phyloP scores from a whole-genome alignment of 2,797 vertebrate genomes.

The Neosilurus hyrtlii region DNA sequence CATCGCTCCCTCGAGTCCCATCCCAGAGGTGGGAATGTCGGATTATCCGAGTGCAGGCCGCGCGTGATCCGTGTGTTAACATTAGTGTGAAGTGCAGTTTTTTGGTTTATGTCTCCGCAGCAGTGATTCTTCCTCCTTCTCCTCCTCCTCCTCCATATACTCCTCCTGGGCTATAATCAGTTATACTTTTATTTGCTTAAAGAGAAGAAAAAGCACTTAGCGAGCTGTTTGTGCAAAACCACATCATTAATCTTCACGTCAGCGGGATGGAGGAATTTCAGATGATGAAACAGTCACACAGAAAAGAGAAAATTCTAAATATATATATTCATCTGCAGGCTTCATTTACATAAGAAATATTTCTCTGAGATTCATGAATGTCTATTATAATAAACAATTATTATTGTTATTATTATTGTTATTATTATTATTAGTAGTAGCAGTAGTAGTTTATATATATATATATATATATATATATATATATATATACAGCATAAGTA shows the following conservation, averaged over 20 bases:
- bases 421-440: background rate
- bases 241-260: constrained; percentile 34
- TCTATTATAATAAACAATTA: too few relatives aligned
- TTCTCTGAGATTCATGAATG: background rate
- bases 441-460: too few relatives aligned
- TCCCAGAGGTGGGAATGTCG: constrained; percentile 24
- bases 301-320: background rate
- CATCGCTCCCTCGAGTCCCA: background rate
- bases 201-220: constrained; percentile 21
- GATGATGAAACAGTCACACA: constrained; percentile 18
- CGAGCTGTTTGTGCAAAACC: constrained; percentile 27
- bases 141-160: background rate
- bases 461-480: too few relatives aligned
- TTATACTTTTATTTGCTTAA: constrained; percentile 60
- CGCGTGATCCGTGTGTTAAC: background rate
- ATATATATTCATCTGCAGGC: background rate
- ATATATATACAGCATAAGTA: too few relatives aligned
- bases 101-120: background rate
- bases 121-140: background rate
- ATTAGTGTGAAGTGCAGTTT: background rate
- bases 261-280: constrained; percentile 1
- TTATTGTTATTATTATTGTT: background rate
- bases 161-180: constrained; percentile 33
- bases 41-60: background rate
- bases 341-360: background rate